Conservation (phyloP, 2,797 vertebrate genomes). For the Sylvilagus floridanus region DNA sequence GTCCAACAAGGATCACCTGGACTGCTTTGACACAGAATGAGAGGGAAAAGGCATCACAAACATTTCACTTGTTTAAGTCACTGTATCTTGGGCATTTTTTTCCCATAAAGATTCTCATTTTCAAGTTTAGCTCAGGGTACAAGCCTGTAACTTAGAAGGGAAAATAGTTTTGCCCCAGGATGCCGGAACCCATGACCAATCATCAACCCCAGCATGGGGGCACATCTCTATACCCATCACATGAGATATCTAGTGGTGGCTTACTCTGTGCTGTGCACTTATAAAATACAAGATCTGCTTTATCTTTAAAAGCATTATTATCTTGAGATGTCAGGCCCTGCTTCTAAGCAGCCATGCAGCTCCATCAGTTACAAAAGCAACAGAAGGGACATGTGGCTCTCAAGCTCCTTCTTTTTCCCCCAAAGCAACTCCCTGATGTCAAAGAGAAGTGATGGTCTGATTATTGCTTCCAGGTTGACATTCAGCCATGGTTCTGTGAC, state of each 20-base stretch:
- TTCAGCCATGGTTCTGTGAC: constrained; percentile 14
- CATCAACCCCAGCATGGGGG: not conserved
- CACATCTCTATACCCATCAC: not conserved
- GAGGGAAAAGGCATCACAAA: not conserved
- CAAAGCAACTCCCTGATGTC: not conserved
- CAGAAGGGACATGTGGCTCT: not conserved
- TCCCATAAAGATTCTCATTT: constrained; percentile 21
- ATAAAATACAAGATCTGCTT: not conserved
- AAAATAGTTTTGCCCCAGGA: not conserved
- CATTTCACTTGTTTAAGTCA: constrained; percentile 14
- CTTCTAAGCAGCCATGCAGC: not conserved
- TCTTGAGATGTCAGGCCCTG: not conserved
- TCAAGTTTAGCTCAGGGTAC: not conserved
- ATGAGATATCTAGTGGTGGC: not conserved
- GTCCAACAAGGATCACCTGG: not conserved
- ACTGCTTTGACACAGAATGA: not conserved
- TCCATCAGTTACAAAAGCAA: not conserved
- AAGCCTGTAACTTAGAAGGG: not conserved
- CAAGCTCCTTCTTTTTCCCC: not conserved
- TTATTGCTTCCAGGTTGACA: not conserved
- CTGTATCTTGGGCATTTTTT: not conserved
- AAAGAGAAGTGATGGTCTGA: not conserved
- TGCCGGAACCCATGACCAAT: not conserved
- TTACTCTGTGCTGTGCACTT: not conserved
- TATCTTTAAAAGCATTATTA: constrained; percentile 30